phyloP scores from a whole-genome alignment of 2,888 invertebrate species.

The Saturnia pavonia region DNA sequence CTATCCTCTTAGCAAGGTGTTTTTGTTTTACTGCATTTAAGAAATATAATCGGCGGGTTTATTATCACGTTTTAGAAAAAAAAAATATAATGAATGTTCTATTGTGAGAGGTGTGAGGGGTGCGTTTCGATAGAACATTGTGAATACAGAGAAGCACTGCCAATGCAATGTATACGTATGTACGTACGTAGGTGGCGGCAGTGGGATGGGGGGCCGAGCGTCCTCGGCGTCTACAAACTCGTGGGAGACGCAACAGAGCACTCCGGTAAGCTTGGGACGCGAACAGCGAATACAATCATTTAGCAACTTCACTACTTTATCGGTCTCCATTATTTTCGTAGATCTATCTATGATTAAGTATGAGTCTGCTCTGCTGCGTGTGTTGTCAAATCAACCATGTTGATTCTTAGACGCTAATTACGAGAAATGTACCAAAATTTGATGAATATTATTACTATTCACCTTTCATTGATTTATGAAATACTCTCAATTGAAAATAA shows the following conservation, averaged over 20 bases:
- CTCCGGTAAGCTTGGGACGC: slow-evolving; percentile 76
- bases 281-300: slow-evolving; percentile 63
- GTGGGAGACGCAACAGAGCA: slow-evolving; percentile 73
- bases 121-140: slow-evolving; percentile 31
- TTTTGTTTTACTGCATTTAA: background rate
- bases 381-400: slow-evolving; percentile 74
- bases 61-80: background rate
- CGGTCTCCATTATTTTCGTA: slow-evolving; percentile 77
- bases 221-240: slow-evolving; percentile 62
- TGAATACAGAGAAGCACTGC: slow-evolving; percentile 41
- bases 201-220: slow-evolving; percentile 69
- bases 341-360: slow-evolving; percentile 71
- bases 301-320: slow-evolving; percentile 70
- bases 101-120: slow-evolving; percentile 9
- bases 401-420: slow-evolving; percentile 72
- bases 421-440: slow-evolving; percentile 67
- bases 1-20: background rate
- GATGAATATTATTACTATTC: slow-evolving; percentile 17
- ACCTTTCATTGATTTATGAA: background rate
- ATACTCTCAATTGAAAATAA: background rate
- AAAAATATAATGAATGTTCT: slow-evolving; percentile 1
- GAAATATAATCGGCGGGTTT: background rate
- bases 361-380: slow-evolving; percentile 80
- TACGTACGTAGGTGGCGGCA: slow-evolving; percentile 79
- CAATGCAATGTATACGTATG: slow-evolving; percentile 60